Evolutionary conservation across 2,113 vertebrate genomes (phyloP).

Genomic region (Atlantisia rogersi): DNA sequence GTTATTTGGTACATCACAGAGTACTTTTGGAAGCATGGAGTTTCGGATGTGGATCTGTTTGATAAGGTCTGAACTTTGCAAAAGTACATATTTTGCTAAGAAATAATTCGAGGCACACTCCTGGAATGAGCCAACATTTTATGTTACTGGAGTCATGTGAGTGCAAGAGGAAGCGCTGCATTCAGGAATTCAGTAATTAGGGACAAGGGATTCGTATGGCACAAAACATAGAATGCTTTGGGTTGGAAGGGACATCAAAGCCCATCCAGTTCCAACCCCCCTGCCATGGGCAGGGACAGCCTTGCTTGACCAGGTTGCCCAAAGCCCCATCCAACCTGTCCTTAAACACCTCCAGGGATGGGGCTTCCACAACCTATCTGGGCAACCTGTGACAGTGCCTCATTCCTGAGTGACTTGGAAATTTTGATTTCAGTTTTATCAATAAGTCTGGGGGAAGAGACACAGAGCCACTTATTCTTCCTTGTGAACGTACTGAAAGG

Average conservation of each 20-base stretch:
- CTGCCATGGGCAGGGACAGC: too few species aligned
- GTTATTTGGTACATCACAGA: background rate
- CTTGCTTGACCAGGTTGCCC: too few species aligned
- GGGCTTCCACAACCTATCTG: too few species aligned
- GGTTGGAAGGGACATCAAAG: too few species aligned
- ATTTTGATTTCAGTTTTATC: background rate
- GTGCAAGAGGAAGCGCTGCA: background rate
- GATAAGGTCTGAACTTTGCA: background rate
- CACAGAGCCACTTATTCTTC: background rate
- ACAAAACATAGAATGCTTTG: background rate
- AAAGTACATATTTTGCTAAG: background rate
- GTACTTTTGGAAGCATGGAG: background rate
- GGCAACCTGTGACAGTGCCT: too few species aligned
- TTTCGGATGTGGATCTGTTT: background rate
- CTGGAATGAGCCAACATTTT: background rate
- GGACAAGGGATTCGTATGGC: background rate
- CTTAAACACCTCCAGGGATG: too few species aligned
- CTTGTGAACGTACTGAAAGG: background rate
- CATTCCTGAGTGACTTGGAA: background rate
- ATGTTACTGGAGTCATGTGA: background rate
- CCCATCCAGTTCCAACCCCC: too few species aligned
- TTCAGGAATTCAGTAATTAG: background rate
- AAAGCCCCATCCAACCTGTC: too few species aligned
- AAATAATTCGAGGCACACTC: background rate
- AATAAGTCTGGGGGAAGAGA: background rate